Percentiles rank a stretch among this genome's conserved stretches.
Conservation (phyloP, 2,113 vertebrate genomes). For the Gracilinanus agilis region DNA sequence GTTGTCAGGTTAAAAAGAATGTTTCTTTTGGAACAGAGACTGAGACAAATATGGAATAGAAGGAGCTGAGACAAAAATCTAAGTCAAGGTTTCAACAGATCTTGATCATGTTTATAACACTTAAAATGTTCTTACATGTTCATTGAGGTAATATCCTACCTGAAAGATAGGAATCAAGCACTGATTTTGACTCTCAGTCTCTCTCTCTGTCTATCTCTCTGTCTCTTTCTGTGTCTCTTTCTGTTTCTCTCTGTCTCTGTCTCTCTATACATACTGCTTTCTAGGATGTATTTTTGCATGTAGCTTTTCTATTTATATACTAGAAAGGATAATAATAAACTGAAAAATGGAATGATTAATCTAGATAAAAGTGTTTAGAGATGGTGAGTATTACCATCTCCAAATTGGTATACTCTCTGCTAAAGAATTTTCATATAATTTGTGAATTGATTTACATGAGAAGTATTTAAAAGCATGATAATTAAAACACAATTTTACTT, state of each 20-base stretch:
- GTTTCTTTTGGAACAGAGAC: neutral
- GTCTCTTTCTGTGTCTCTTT: too few species aligned
- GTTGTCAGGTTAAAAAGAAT: conserved; percentile 19
- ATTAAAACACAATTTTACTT: neutral
- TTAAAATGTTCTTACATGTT: neutral
- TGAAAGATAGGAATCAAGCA: neutral
- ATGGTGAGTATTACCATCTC: neutral
- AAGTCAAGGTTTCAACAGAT: neutral
- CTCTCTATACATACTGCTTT: too few species aligned
- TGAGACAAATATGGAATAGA: neutral
- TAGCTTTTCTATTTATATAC: neutral
- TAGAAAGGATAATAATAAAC: neutral
- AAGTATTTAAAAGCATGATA: neutral
- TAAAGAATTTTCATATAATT: neutral
- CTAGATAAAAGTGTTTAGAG: neutral
- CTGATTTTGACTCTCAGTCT: neutral
- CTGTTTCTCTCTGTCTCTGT: too few species aligned
- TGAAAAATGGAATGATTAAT: neutral
- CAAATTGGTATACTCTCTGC: neutral
- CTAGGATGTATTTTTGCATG: neutral
- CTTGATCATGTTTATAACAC: neutral
- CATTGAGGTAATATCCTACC: neutral
- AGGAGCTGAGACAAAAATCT: neutral
- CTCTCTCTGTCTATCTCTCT: too few species aligned
- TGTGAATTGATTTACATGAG: neutral